These are phyloP conservation scores for Eufriesea mexicana DNA, from an alignment of 1,140 invertebrate species.

Conservation along the genomic window DNA sequence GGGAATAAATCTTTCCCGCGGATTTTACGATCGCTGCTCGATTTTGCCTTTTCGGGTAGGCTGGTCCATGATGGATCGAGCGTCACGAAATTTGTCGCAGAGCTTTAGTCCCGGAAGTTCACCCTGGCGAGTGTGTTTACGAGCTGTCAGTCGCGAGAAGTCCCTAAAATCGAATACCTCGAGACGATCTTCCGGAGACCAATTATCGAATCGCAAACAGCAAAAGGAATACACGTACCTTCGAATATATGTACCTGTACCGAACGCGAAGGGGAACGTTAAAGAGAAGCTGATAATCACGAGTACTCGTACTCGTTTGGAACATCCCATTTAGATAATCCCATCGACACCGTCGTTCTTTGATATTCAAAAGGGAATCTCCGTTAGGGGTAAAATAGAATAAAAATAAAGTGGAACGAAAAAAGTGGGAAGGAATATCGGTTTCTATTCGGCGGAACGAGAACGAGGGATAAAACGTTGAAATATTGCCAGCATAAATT, in stretches of 20 bases:
- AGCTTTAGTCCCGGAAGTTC: neutral
- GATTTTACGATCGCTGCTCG: neutral
- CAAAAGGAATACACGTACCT: neutral
- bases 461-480: too few relatives aligned
- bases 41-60: neutral
- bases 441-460: too few relatives aligned
- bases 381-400: too few relatives aligned
- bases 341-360: too few relatives aligned
- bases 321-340: too few relatives aligned
- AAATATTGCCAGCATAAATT: too few relatives aligned
- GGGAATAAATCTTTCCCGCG: neutral
- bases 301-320: neutral
- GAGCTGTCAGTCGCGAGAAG: neutral
- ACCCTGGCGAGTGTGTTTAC: neutral
- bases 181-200: neutral
- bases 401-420: too few relatives aligned
- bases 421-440: too few relatives aligned
- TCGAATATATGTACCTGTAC: too few relatives aligned
- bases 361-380: too few relatives aligned
- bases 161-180: neutral
- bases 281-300: neutral
- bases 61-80: neutral
- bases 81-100: too few relatives aligned
- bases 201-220: slow-evolving; percentile 6
- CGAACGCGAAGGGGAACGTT: too few relatives aligned